These are phyloP conservation scores for Sylvilagus floridanus DNA, from an alignment of 2,797 vertebrate genomes.

Conservation along the genomic window DNA sequence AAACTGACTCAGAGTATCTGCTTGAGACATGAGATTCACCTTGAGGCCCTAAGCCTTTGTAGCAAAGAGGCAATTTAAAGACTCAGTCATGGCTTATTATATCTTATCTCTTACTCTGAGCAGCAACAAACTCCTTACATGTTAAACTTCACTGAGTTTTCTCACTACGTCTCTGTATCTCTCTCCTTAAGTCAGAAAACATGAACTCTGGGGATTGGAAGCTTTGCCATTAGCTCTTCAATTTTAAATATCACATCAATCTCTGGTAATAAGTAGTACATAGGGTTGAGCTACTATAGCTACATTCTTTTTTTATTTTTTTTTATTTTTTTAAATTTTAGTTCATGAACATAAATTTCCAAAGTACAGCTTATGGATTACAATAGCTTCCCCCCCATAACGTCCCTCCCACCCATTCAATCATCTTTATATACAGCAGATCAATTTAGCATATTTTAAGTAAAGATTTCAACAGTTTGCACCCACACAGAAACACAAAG, in stretches of 20 bases:
- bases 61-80: background rate
- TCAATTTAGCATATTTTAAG: no score
- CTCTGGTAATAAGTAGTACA: no score
- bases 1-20: background rate
- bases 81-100: background rate
- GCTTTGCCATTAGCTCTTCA: background rate
- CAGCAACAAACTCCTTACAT: background rate
- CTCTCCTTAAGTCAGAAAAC: background rate
- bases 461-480: no score
- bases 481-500: no score
- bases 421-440: no score
- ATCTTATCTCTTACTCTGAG: background rate
- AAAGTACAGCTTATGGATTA: no score
- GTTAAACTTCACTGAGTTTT: conserved; percentile 19
- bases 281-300: background rate
- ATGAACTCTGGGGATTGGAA: background rate
- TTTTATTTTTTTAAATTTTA: no score
- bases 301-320: background rate
- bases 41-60: background rate
- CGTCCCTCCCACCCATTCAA: no score
- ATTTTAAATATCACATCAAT: background rate
- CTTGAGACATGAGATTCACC: background rate
- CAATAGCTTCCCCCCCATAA: no score
- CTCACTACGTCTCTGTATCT: background rate
- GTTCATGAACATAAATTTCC: no score